Conservation (phyloP, 2,797 vertebrate species). For the Catharus ustulatus region DNA sequence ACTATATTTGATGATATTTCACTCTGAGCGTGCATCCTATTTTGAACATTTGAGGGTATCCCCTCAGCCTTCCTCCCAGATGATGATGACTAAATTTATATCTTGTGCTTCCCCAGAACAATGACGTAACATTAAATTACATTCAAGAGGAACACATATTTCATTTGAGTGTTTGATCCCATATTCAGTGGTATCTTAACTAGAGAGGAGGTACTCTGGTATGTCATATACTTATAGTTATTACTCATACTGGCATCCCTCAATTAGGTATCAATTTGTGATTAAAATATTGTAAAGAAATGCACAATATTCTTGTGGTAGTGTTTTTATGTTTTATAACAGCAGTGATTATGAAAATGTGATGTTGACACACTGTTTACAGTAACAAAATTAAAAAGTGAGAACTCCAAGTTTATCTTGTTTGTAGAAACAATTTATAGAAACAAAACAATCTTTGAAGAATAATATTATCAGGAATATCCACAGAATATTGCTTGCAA, state of each 20-base stretch:
- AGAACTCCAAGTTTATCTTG: not conserved
- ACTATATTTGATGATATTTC: not conserved
- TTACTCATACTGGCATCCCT: not conserved
- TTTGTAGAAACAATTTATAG: not conserved
- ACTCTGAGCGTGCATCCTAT: not conserved
- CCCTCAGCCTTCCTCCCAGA: not conserved
- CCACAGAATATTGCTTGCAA: not conserved
- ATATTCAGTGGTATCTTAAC: not conserved
- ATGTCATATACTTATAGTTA: not conserved
- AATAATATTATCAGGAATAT: not conserved
- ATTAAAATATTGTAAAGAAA: not conserved
- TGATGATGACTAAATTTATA: not conserved
- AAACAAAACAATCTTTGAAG: not conserved
- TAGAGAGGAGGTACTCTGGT: not conserved
- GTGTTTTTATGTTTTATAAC: not conserved
- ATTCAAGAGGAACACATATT: not conserved
- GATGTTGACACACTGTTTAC: not conserved
- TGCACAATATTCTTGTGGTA: not conserved
- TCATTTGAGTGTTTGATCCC: not conserved
- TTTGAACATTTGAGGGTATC: not conserved
- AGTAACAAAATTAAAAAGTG: not conserved
- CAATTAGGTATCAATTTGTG: not conserved
- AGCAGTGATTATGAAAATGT: not conserved
- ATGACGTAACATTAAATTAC: not conserved
- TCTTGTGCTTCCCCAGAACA: not conserved